These are phyloP conservation scores for Chrysoperla carnea DNA, from an alignment of 1,140 invertebrate species.

Conservation along the genomic window DNA sequence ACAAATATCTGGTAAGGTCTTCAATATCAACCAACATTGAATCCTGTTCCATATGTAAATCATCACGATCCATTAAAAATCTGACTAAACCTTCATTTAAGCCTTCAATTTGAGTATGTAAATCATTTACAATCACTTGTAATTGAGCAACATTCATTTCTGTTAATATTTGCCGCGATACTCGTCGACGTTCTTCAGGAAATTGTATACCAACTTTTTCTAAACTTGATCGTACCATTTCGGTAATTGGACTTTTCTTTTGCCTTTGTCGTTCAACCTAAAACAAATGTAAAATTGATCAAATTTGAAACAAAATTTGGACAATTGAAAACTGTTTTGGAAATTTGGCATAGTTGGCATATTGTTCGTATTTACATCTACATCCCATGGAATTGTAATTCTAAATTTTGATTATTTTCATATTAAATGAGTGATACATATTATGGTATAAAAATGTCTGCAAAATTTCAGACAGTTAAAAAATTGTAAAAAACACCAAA, in stretches of 20 bases:
- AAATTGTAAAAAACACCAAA: too few species aligned
- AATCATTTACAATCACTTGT: slow-evolving; percentile 86
- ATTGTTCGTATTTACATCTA: background rate
- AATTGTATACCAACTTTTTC: slow-evolving; percentile 71
- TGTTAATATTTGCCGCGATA: slow-evolving; percentile 66
- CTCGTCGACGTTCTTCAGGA: slow-evolving; percentile 56
- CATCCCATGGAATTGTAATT: background rate
- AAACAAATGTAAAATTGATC: slow-evolving; percentile 4
- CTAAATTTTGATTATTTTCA: too few species aligned
- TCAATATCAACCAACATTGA: slow-evolving; percentile 94
- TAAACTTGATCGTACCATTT: slow-evolving; percentile 60
- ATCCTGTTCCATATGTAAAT: slow-evolving; percentile 92
- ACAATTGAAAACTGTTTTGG: too few species aligned
- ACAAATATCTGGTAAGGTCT: slow-evolving; percentile 83
- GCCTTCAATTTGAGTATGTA: slow-evolving; percentile 83
- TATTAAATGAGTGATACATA: too few species aligned
- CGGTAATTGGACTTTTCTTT: slow-evolving; percentile 68
- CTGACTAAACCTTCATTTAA: slow-evolving; percentile 79
- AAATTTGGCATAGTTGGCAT: background rate
- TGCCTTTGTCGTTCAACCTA: slow-evolving; percentile 55
- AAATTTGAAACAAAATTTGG: too few species aligned
- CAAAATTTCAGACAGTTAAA: too few species aligned
- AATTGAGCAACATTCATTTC: slow-evolving; percentile 90
- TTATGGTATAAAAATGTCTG: too few species aligned
- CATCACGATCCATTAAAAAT: slow-evolving; percentile 74